These are phyloP conservation scores for Beris chalybata DNA, from an alignment of 2,888 invertebrate genomes.

Conservation along the genomic window DNA sequence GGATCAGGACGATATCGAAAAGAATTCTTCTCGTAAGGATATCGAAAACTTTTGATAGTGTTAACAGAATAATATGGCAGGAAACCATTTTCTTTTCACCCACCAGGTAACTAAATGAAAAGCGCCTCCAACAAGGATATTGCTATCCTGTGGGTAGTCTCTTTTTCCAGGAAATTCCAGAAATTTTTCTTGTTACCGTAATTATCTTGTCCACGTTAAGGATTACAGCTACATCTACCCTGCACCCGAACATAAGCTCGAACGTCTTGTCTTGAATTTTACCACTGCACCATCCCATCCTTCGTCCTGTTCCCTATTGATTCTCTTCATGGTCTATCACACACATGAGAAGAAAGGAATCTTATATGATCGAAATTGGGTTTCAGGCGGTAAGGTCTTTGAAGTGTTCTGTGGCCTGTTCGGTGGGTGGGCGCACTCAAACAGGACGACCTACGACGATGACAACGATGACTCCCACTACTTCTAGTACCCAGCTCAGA, in stretches of 20 bases:
- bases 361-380: neutral
- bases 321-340: constrained; percentile 4
- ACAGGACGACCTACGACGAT: no score
- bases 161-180: neutral
- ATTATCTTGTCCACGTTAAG: constrained; percentile 10
- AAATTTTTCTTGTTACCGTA: neutral
- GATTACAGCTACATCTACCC: constrained; percentile 6
- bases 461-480: no score
- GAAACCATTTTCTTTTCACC: no score
- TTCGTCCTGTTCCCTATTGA: constrained; percentile 1
- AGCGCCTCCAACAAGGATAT: no score
- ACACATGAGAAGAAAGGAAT: constrained; percentile 2
- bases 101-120: no score
- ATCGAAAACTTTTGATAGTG: no score
- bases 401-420: neutral
- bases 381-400: neutral
- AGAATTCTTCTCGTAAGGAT: no score
- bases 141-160: no score
- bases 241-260: neutral
- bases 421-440: neutral
- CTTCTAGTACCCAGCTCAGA: neutral
- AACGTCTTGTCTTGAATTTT: constrained; percentile 6
- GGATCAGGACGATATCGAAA: no score
- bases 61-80: no score
- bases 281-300: neutral